Conservation (phyloP, 2,888 invertebrate species). For the Xestia rhomboidea region DNA sequence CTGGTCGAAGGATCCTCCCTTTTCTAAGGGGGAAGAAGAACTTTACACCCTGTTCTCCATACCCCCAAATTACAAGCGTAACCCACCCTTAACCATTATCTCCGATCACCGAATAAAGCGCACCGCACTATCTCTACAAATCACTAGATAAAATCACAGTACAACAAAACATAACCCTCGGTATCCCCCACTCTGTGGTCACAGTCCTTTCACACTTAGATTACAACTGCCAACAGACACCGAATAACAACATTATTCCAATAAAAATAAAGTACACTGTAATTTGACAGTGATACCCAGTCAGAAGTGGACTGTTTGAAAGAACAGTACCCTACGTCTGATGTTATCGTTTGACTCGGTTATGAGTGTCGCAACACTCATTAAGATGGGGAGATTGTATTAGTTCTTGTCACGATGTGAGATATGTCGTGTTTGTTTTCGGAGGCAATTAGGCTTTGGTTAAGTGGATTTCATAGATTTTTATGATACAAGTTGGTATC, state of each 20-base stretch:
- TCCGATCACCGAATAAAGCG: constrained; percentile 53
- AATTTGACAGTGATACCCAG: background rate
- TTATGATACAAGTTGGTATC: background rate
- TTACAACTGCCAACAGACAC: background rate
- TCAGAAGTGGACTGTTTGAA: background rate
- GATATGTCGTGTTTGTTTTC: constrained; percentile 53
- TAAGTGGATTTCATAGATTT: constrained; percentile 21
- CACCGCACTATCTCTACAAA: constrained; percentile 34
- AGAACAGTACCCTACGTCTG: background rate
- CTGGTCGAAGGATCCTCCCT: too few relatives aligned
- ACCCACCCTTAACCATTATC: constrained; percentile 46
- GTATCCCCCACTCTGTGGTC: constrained; percentile 13
- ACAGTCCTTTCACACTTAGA: background rate
- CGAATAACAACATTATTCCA: background rate
- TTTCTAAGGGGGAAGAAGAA: too few relatives aligned
- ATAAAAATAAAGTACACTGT: background rate
- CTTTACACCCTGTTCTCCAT: too few relatives aligned
- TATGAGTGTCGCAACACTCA: constrained; percentile 58
- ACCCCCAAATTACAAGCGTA: background rate
- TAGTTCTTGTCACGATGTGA: constrained; percentile 45
- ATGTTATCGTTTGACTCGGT: constrained; percentile 53
- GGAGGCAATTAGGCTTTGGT: constrained; percentile 3
- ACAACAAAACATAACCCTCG: constrained; percentile 14
- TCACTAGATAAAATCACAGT: constrained; percentile 44
- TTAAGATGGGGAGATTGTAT: constrained; percentile 61